Percentiles rank a stretch among this genome's conserved stretches.
These are phyloP conservation scores for Dromaius novaehollandiae DNA, from an alignment of 2,113 vertebrate genomes.

Conservation along the genomic window DNA sequence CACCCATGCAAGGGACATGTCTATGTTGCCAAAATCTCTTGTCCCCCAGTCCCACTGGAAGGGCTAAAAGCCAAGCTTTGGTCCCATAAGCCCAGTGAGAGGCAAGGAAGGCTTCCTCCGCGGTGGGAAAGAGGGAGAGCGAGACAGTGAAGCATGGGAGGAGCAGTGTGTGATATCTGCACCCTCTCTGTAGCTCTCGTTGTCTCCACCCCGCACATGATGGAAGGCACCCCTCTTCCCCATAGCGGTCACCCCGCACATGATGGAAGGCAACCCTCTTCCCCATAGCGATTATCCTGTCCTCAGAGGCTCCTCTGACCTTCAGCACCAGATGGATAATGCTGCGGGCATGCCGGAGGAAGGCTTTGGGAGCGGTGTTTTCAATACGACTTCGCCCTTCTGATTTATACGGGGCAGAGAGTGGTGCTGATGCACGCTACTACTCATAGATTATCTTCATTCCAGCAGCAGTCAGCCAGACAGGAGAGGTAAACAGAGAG, in stretches of 20 bases:
- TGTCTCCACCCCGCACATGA: background rate
- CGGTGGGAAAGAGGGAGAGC: rapidly evolving
- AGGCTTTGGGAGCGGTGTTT: slow-evolving; percentile 9
- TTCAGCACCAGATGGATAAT: slow-evolving; percentile 54
- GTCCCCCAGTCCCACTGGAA: background rate
- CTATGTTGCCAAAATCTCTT: background rate
- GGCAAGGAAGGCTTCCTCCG: background rate
- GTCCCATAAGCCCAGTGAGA: background rate
- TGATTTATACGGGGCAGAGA: slow-evolving; percentile 48
- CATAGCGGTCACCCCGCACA: background rate
- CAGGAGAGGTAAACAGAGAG: slow-evolving; percentile 29
- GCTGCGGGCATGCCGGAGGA: slow-evolving; percentile 15
- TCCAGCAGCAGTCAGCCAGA: slow-evolving; percentile 20
- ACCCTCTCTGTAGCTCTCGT: background rate
- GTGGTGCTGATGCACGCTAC: background rate
- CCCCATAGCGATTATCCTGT: background rate
- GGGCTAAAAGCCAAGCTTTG: background rate
- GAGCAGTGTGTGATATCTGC: rapidly evolving
- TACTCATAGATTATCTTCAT: slow-evolving; percentile 67
- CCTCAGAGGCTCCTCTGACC: slow-evolving; percentile 43
- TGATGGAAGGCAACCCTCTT: slow-evolving; percentile 17
- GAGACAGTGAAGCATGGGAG: no score
- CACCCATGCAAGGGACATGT: background rate
- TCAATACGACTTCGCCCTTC: slow-evolving; percentile 24
- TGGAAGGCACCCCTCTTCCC: background rate